Evolutionary conservation across 2,113 vertebrate species (phyloP), one percentile per base, ranked within the genome.

Genomic region (Pseudopodoces humilis): DNA sequence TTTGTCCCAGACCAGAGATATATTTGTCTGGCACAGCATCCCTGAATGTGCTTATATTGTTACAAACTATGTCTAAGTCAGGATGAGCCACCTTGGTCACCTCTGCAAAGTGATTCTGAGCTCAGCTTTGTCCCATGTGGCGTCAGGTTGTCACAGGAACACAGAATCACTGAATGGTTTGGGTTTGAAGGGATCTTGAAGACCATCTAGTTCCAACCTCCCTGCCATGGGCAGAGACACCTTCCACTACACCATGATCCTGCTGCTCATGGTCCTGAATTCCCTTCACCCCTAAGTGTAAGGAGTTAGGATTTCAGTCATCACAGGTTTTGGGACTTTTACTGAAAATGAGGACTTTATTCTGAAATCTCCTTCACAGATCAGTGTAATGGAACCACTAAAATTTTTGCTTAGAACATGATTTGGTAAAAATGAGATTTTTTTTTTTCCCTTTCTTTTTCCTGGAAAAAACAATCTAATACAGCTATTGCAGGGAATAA

Each of bases 201-300:
- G 24, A 47, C 3, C 47, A 60, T 5, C 20, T 6, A 6, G 2
- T 47, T 60, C 30, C 30, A 28, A 2, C 5, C 20, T 6, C 10
- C 33, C 10, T 50, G 18, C 22, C 5, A 4, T 19, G 44, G 63
- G 17, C 30, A 49, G 43, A 22, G 22, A 33, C 37, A 37, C 1
- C 12, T 59, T 46, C 16, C 39, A 4, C 6, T 14, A 16, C 19
- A 37, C 8, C 15, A 28, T 0, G 1, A 17, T 33, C 37, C n/a
- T 67, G 12, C n/a, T 52, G 20, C 14, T 44, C 21, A 15, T 4
- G 20, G 43, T 50, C 16, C 17, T 43, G 30, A 93, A 71, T 55
- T 71, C 27, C 37, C 59, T 17, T 43, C 10, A 49, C 3, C 7
- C 7, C 4, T 31, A 39, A 41, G 5, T 13, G 14, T 22, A 44